Base-by-base conservation (phyloP, 2,888 invertebrate species). In the Lagria hirta region DNA sequence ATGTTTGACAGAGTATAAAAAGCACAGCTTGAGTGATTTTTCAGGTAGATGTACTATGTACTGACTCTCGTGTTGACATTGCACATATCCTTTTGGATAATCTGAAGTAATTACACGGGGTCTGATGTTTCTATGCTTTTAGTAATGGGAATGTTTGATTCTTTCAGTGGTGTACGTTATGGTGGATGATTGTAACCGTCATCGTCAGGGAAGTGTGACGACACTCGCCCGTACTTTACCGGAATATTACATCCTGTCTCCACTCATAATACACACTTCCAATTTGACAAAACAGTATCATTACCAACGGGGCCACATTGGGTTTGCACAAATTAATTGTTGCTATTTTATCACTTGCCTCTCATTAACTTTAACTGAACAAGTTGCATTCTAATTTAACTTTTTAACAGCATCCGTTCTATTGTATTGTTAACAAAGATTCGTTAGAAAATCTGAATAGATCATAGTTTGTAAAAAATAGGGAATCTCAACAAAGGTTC, bases 181-280 rank as follows among this genome's bases (percentile, higher is more conserved):
- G 64, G 61, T 58, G 47, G 52, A 51, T 58, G 60, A 59, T 61
- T 52, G 50, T 56, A 62, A 63, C 62, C 62, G 62, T 61, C 60
- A 57, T 61, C 55, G 51, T 43, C 55, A 53, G 32, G 55, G 52
- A 51, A 56, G 50, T 58, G 55, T 57, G 55, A 59, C 60, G 49
- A 47, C 57, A 52, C 52, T 55, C 52, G 57, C 48, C 52, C 50
- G 60, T 58, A 61, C 62, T 57, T 61, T 62, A 62, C 64, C 55
- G 62, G 57, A 58, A 58, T 55, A 45, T 47, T 35, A 54, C 52
- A 58, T 56, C 58, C 55, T 51, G 54, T 50, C 40, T 46, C 30
- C 42, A 16, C 34, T 27, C 36, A 48, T 42, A 51, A 34, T 36
- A 45, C 45, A 43, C 51, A 46, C 49, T 38, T n/a, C 45, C 40